Base-by-base conservation (phyloP, 2,113 vertebrate species). In the Oreotrochilus melanogaster region DNA sequence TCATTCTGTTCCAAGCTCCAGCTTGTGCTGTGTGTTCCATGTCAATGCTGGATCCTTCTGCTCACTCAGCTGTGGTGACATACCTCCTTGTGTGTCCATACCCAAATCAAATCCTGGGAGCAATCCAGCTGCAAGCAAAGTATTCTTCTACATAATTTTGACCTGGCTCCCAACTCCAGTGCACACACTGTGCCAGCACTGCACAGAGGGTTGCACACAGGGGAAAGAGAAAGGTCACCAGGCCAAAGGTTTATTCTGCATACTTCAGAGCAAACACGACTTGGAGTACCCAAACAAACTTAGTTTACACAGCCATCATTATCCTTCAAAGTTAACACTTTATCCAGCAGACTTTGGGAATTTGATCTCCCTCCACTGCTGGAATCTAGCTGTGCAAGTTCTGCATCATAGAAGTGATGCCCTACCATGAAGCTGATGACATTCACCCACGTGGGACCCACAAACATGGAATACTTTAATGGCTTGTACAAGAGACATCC, bases 171-270 rank as follows among this genome's bases (percentile, higher is more conserved):
- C 85, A 89, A 62, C 64, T 62, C 62, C 57, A 45, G 71, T 2
- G 3, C 3, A 2, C 15, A 19, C 54, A 19, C 25, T 0, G 0
- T 42, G 66, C 70, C 67, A 82, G 31, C 58, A 27, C 0, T 0
- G 85, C 74, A 69, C 58, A 50, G 62, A 35, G 51, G 8, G 12
- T 4, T 89, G 62, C 48, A 65, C 4, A 6, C 35, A 61, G 56
- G 50, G n/a, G 24, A 76, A 72, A 31, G 30, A 69, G 47, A 10
- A 86, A 37, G 25, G 64, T 90, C 94, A 93, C 50, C 53, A 43
- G 69, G 90, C 39, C 73, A 92, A 93, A 88, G 82, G 74, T 89
- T 90, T 54, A 35, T 83, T 86, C 71, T 66, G 28, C 86, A 94
- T 71, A 62, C 82, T 61, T 27, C 78, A 92, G 56, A 86, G 58